Evolutionary conservation across 1,140 invertebrate genomes (phyloP).

Genomic region (Eubasilissa regina): DNA sequence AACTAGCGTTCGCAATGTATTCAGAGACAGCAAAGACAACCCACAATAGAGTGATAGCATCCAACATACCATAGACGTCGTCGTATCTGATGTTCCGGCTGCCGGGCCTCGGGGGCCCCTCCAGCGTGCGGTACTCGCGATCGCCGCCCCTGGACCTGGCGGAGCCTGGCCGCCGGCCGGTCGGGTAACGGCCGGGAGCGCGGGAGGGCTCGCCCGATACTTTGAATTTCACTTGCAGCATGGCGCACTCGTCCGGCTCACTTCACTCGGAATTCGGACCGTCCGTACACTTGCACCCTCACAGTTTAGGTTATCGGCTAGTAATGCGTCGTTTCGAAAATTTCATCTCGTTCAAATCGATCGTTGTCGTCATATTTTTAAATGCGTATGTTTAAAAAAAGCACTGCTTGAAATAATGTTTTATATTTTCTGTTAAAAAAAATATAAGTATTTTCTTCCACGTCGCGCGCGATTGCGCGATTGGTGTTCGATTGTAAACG

Average conservation of each 20-base stretch:
- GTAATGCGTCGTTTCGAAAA: neutral
- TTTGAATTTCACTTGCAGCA: slow-evolving; percentile 52
- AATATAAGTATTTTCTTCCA: no score
- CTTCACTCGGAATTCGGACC: neutral
- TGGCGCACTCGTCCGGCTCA: neutral
- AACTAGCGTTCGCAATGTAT: no score
- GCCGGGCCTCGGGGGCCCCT: slow-evolving; percentile 32
- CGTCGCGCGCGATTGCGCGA: no score
- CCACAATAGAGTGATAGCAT: no score
- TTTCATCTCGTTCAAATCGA: neutral
- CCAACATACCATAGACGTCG: neutral
- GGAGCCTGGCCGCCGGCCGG: neutral
- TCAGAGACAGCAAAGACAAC: no score
- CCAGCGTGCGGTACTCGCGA: slow-evolving; percentile 33
- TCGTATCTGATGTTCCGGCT: slow-evolving; percentile 33
- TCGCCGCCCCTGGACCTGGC: neutral
- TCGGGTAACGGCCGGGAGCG: neutral
- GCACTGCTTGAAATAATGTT: no score
- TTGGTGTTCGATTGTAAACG: no score
- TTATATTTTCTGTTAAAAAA: no score
- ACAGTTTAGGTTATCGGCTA: neutral
- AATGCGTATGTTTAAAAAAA: neutral
- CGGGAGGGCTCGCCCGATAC: slow-evolving; percentile 41
- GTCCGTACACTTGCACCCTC: neutral
- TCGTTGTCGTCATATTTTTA: neutral